Evolutionary conservation across 2,797 vertebrate species (phyloP), one percentile per base, ranked within the genome.

Genomic region (Crenichthys baileyi): DNA sequence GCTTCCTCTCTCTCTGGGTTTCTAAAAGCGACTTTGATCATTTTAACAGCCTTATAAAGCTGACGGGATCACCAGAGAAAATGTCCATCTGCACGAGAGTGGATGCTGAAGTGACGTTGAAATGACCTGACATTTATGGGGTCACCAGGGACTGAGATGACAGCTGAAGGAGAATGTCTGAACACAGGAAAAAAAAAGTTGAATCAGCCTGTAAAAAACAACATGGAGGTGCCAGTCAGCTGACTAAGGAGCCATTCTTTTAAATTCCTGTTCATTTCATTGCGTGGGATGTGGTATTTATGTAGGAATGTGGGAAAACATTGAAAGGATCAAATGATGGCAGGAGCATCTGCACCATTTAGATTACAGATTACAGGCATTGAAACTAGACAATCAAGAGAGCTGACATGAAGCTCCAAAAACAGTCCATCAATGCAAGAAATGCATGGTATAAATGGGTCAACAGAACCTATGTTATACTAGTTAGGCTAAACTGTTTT

Each of bases 41-140:
- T 93, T 93, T 93, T 93, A 94, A 93, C 91, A 89, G 87, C 84
- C 87, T 86, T 88, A 89, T 90, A 90, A 92, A 91, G 82, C 83
- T 89, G 93, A 90, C 91, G 92, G 88, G 83, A 89, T 88, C 78
- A 68, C 88, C 83, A 79, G 89, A 89, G 91, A 90, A 92, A 90
- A 83, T 78, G 80, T 91, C 87, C 84, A 84, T 81, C 83, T 20
- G 63, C 86, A 85, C 86, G 79, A 77, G 82, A 85, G 87, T 87
- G 63, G 83, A 91, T 85, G 87, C 79, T 83, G 86, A 90, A 85
- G 85, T 93, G 92, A 91, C 76, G 87, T 72, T 94, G 90, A 93
- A 71, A 78, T 79, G 88, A 89, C 90, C 87, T 90, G 93, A 92
- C 92, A 93, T 93, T 93, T 92, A 92, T 90, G 87, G 89, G 92